Conservation (phyloP, 2,888 invertebrate genomes). For the Phania funesta region DNA sequence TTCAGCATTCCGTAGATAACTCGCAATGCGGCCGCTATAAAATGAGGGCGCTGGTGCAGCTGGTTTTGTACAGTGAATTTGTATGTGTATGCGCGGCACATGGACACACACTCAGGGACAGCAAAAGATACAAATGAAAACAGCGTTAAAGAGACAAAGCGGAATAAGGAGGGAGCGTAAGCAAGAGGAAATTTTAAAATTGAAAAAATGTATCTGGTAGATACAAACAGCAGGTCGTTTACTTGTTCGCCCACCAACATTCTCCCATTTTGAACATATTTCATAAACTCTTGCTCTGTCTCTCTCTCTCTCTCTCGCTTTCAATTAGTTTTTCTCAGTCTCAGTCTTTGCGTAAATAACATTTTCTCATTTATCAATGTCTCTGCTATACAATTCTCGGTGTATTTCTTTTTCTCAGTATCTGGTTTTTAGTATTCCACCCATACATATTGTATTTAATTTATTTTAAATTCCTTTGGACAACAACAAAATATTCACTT, state of each 20-base stretch:
- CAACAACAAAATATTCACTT: slow-evolving; percentile 71
- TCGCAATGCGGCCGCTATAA: slow-evolving; percentile 49
- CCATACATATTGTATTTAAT: slow-evolving; percentile 45
- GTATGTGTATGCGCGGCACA: background rate
- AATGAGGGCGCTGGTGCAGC: slow-evolving; percentile 62
- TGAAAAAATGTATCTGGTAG: slow-evolving; percentile 58
- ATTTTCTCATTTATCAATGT: background rate
- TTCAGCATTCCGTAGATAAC: slow-evolving; percentile 68
- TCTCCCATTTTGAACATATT: slow-evolving; percentile 33
- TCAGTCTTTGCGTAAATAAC: background rate
- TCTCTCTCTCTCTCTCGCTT: background rate
- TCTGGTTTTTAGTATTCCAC: slow-evolving; percentile 24
- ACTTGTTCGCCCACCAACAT: slow-evolving; percentile 61
- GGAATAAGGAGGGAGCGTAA: background rate
- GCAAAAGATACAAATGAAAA: slow-evolving; percentile 3
- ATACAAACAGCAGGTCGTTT: slow-evolving; percentile 62
- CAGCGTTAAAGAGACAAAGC: slow-evolving; percentile 14
- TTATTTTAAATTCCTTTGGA: slow-evolving; percentile 70
- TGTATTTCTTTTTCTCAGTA: slow-evolving; percentile 5
- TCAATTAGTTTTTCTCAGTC: background rate
- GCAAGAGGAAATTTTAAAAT: slow-evolving; percentile 31
- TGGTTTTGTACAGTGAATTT: slow-evolving; percentile 33
- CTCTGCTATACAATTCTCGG: background rate
- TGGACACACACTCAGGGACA: background rate
- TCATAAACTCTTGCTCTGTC: background rate